Evolutionary conservation across 2,888 invertebrate genomes (phyloP).

Genomic region (Chaetogeoica ovagalla): DNA sequence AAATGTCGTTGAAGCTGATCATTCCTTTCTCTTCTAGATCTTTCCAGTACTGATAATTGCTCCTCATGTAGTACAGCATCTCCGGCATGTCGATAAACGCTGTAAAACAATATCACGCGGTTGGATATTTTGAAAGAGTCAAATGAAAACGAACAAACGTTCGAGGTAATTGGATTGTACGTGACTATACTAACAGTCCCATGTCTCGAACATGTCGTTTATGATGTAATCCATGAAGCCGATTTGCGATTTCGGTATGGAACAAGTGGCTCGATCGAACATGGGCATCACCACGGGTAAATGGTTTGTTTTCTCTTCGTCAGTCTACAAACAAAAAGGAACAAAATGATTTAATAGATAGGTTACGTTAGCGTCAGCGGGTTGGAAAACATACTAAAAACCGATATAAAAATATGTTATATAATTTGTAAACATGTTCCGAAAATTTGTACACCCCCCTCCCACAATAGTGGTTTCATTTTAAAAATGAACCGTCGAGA

Average conservation of each 20-base stretch:
- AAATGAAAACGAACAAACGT: neutral
- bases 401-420: too few relatives aligned
- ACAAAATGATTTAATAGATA: too few relatives aligned
- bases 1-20: conserved; percentile 44
- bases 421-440: too few relatives aligned
- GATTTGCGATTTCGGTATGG: conserved; percentile 96
- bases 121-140: neutral
- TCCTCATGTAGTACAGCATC: conserved; percentile 78
- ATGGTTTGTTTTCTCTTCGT: conserved; percentile 86
- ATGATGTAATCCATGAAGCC: conserved; percentile 98
- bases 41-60: conserved; percentile 90
- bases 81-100: conserved; percentile 94
- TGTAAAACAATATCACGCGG: conserved; percentile 60
- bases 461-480: too few relatives aligned
- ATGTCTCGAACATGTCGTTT: conserved; percentile 96
- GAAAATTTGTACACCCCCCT: too few relatives aligned
- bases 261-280: conserved; percentile 92
- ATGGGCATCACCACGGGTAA: conserved; percentile 98
- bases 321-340: conserved; percentile 68
- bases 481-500: too few relatives aligned
- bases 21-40: conserved; percentile 62
- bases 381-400: too few relatives aligned
- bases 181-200: conserved; percentile 74
- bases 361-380: too few relatives aligned
- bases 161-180: neutral